Evolutionary conservation across 2,797 vertebrate species (phyloP).

Genomic region (Borostomias antarcticus): DNA sequence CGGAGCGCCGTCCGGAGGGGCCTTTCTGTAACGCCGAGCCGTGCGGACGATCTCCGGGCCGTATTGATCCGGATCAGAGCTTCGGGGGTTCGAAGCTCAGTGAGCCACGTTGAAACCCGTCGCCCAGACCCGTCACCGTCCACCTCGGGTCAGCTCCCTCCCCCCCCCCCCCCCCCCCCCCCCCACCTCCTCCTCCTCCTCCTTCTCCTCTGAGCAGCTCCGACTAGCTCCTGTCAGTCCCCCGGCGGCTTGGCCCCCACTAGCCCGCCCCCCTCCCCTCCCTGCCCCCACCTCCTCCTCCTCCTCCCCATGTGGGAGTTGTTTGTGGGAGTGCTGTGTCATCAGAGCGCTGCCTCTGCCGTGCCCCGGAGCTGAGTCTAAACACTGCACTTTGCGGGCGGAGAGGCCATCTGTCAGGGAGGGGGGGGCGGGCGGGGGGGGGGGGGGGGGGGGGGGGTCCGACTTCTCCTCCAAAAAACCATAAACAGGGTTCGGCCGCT

Average conservation of each 20-base stretch:
- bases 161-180: background rate
- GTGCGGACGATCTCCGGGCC: background rate
- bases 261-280: conserved; percentile 46
- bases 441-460: too few species aligned
- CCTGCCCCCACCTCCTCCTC: conserved; percentile 4
- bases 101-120: background rate
- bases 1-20: conserved; percentile 56
- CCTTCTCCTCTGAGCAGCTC: conserved; percentile 40
- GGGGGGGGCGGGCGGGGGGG: conserved; percentile 53
- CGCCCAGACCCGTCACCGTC: background rate
- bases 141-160: background rate
- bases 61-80: conserved; percentile 9
- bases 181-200: background rate
- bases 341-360: conserved; percentile 71
- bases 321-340: conserved; percentile 71
- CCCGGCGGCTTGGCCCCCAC: conserved; percentile 11
- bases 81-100: background rate
- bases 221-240: conserved; percentile 60
- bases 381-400: conserved; percentile 78
- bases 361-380: conserved; percentile 76
- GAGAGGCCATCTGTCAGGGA: conserved; percentile 80
- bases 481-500: conserved; percentile 79
- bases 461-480: conserved; percentile 74
- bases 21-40: conserved; percentile 73
- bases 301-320: conserved; percentile 64